Percentiles rank a stretch among this genome's conserved stretches.
phyloP scores from a whole-genome alignment of 2,113 vertebrate species.

The Vidua chalybeata region DNA sequence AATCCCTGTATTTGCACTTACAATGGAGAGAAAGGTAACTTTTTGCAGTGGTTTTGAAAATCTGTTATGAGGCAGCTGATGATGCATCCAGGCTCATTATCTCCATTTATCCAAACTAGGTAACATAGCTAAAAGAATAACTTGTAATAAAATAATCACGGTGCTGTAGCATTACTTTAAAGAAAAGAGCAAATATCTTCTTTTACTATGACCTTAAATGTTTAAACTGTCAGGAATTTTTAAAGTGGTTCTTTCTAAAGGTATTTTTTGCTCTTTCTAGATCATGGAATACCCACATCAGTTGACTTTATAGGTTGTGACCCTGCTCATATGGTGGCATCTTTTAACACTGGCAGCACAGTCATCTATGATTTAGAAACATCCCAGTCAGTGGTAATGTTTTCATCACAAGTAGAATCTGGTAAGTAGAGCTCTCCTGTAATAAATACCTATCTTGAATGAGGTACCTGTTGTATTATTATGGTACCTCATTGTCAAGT shows the following conservation, averaged over 20 bases:
- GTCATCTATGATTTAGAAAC: slow-evolving; percentile 97
- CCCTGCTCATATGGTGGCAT: slow-evolving; percentile 93
- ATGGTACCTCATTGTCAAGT: background rate
- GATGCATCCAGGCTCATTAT: background rate
- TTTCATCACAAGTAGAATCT: slow-evolving; percentile 87
- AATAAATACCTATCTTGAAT: background rate
- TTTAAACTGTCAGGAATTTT: background rate
- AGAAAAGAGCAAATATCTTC: background rate
- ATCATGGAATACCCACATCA: slow-evolving; percentile 90
- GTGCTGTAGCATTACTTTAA: background rate
- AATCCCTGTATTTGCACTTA: slow-evolving; percentile 93
- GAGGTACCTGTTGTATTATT: background rate
- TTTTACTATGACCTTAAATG: background rate
- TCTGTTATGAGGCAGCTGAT: background rate
- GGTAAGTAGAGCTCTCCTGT: slow-evolving; percentile 72
- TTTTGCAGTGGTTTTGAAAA: background rate
- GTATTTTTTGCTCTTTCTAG: slow-evolving; percentile 62
- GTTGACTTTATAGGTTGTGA: slow-evolving; percentile 97
- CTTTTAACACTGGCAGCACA: slow-evolving; percentile 88
- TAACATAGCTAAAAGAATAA: background rate
- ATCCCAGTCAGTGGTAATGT: slow-evolving; percentile 86
- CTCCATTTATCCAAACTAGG: background rate
- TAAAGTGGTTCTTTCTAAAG: background rate
- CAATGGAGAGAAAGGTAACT: slow-evolving; percentile 84
- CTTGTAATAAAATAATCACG: background rate